These are phyloP conservation scores for Acanthornis magna DNA, from an alignment of 2,797 vertebrate genomes.

Conservation along the genomic window DNA sequence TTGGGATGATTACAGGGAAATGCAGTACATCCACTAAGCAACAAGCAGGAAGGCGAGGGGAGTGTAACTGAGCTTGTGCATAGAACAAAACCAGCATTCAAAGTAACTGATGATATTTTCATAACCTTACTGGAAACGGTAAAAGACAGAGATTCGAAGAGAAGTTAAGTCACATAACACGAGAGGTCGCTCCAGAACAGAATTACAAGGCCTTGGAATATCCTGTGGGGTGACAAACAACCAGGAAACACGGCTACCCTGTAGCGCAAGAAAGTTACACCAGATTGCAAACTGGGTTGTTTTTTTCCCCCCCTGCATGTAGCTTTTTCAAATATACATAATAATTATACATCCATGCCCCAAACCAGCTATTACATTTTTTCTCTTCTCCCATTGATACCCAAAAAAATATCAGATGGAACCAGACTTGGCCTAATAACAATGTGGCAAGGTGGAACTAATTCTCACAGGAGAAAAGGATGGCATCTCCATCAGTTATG, in stretches of 20 bases:
- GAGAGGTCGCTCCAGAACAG: slow-evolving; percentile 38
- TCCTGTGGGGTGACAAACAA: not conserved
- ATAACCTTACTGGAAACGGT: not conserved
- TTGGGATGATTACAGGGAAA: not conserved
- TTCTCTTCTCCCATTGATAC: not conserved
- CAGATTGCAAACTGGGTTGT: not conserved
- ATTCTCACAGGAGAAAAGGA: not conserved
- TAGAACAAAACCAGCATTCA: not conserved
- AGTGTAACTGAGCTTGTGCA: not conserved
- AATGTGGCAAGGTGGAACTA: not conserved
- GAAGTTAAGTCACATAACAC: not conserved
- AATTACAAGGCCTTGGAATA: not conserved
- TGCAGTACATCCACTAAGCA: not conserved
- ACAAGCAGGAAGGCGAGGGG: not conserved
- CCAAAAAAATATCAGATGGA: not conserved
- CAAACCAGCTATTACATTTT: not conserved
- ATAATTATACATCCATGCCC: not conserved
- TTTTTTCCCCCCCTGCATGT: not conserved
- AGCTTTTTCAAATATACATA: not conserved
- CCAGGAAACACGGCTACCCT: no score
- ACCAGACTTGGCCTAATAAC: not conserved
- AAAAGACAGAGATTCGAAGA: not conserved
- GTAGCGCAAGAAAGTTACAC: not conserved
- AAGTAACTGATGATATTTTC: not conserved
- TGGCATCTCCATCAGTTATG: not conserved